Base-by-base conservation (phyloP, 2,797 vertebrate species). In the Allobates femoralis region DNA sequence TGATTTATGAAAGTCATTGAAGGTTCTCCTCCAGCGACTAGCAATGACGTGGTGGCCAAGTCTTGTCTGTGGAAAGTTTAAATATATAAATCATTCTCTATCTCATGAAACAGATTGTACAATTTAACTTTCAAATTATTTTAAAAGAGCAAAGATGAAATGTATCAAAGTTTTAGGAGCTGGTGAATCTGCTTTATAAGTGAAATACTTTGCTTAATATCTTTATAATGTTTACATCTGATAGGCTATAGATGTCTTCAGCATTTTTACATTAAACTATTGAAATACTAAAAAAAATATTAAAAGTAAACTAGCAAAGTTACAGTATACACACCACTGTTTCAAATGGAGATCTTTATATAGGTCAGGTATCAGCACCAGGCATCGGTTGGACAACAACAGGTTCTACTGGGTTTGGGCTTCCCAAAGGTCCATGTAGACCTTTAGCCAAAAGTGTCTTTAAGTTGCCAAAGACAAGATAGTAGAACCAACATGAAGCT, bases 101-200 rank as follows among this genome's bases (percentile, higher is more conserved):
- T 75, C 60, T 69, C 50, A 12, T 60, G 10, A 82, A 67, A 82
- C 19, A 86, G 21, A 58, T 64, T 53, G 23, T 34, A 46, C 69
- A 58, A 86, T 86, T 86, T 82, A 53, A 86, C 69, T 86, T 86
- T 82, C 75, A 86, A 86, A 86, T 81, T 55, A 28, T 28, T 64
- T 62, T 64, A 30, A 86, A 41, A 76, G 73, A 67, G 74, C 46
- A 82, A 82, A 82, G 80, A 55, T 14, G 21, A 53, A 30, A 69
- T 82, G 53, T 71, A 73, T 71, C 80, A 71, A 82, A 50, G 67
- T 34, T 34, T 73, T 55, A 23, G 26, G 64, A 26, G 78, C 41
- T 79, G 78, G 46, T 62, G 34, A 37, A 79, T 58, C 51, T 64
- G 60, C 50, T 50, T 80, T 64, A n/a, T 21, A 66, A 28, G 60